Conservation (phyloP, 2,797 vertebrate species). For the Peromyscus eremicus region DNA sequence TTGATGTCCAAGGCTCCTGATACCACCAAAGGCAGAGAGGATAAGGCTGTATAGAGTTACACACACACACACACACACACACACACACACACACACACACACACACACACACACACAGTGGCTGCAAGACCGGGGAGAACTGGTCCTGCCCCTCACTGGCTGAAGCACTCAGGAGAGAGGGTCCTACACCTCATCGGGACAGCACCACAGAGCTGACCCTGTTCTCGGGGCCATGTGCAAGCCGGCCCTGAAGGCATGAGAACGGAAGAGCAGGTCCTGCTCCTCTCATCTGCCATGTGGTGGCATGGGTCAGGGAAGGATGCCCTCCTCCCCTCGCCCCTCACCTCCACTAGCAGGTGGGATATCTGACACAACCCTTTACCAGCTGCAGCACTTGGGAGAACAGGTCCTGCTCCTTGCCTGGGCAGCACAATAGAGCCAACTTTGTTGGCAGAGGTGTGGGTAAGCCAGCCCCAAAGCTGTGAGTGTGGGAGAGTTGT, state of each 20-base stretch:
- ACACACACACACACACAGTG: neutral
- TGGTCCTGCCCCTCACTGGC: neutral
- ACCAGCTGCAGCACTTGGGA: neutral
- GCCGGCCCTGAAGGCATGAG: neutral
- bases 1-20: neutral
- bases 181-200: neutral
- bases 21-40: too few relatives aligned
- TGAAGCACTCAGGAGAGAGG: neutral
- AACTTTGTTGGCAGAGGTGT: neutral
- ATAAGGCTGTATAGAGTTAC: neutral
- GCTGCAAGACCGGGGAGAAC: neutral
- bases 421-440: neutral
- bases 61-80: neutral
- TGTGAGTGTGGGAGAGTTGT: neutral
- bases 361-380: neutral
- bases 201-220: neutral
- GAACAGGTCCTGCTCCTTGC: neutral
- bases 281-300: neutral
- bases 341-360: too few relatives aligned
- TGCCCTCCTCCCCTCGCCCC: neutral
- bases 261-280: neutral
- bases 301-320: neutral
- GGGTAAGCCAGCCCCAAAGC: neutral
- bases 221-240: neutral
- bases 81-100: neutral